phyloP scores from a whole-genome alignment of 2,888 invertebrate genomes.

The Caenorhabditis imperialis region DNA sequence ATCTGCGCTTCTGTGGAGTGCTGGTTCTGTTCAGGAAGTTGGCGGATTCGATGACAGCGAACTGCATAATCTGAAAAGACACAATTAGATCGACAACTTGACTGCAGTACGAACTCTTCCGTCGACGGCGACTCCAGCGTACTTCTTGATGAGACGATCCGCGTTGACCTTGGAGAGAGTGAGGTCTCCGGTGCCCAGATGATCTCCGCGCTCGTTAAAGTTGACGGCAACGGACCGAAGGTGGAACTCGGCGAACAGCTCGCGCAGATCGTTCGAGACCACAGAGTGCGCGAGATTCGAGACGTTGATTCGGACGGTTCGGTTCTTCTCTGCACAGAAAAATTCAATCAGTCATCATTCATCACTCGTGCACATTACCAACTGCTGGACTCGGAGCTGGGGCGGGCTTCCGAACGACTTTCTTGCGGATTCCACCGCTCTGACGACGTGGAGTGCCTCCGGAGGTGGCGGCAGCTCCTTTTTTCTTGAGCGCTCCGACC shows the following conservation, averaged over 20 bases:
- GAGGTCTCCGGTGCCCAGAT: slow-evolving; percentile 60
- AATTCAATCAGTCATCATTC: too few species aligned
- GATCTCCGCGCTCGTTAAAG: slow-evolving; percentile 53
- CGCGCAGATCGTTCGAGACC: slow-evolving; percentile 52
- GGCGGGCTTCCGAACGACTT: neutral
- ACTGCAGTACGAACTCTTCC: slow-evolving; percentile 23
- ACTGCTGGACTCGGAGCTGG: neutral
- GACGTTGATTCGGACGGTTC: slow-evolving; percentile 52
- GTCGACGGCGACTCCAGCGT: slow-evolving; percentile 58
- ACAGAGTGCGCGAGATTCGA: slow-evolving; percentile 58
- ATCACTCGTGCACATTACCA: too few species aligned
- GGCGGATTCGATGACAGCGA: slow-evolving; percentile 30
- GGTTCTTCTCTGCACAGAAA: slow-evolving; percentile 38
- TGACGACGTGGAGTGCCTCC: slow-evolving; percentile 23
- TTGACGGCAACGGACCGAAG: slow-evolving; percentile 56
- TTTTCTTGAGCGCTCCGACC: slow-evolving; percentile 25
- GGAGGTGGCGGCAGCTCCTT: slow-evolving; percentile 1
- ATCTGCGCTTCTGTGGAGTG: slow-evolving; percentile 8
- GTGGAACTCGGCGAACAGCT: slow-evolving; percentile 54
- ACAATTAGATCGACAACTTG: too few species aligned
- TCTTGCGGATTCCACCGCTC: slow-evolving; percentile 16
- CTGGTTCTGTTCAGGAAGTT: slow-evolving; percentile 1
- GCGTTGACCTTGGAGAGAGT: slow-evolving; percentile 51
- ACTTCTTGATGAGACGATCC: slow-evolving; percentile 47
- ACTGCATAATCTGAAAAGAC: slow-evolving; percentile 34